Evolutionary conservation across 2,797 vertebrate species (phyloP).

Genomic region (Macropodus opercularis): DNA sequence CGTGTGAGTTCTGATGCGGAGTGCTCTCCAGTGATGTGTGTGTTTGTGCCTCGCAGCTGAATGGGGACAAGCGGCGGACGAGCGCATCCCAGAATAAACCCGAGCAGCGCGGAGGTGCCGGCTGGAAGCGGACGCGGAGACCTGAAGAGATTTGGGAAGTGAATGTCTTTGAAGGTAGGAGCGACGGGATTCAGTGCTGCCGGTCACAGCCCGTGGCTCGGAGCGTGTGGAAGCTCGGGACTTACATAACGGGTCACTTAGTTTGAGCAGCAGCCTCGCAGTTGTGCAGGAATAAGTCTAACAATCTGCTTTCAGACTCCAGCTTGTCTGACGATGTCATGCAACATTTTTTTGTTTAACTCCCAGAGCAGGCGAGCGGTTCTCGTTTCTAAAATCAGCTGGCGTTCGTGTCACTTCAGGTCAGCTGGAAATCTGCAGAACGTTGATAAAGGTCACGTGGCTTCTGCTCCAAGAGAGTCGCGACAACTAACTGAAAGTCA

Average conservation of each 20-base stretch:
- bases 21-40: conserved; percentile 52
- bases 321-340: neutral
- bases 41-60: conserved; percentile 69
- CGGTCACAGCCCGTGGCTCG: conserved; percentile 9
- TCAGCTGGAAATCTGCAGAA: conserved; percentile 1
- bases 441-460: conserved; percentile 9
- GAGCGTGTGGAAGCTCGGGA: conserved; percentile 19
- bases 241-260: conserved; percentile 48
- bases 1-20: conserved; percentile 45
- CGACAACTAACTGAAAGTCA: neutral
- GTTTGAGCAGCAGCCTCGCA: conserved; percentile 22
- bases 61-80: conserved; percentile 56
- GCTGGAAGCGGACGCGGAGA: conserved; percentile 48
- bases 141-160: conserved; percentile 57
- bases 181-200: neutral
- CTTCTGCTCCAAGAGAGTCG: neutral
- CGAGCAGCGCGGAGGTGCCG: conserved; percentile 44
- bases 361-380: neutral
- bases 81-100: conserved; percentile 55
- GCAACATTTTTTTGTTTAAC: neutral
- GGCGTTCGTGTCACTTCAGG: conserved; percentile 16
- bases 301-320: conserved; percentile 6
- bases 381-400: neutral
- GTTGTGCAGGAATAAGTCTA: conserved; percentile 12
- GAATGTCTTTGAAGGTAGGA: conserved; percentile 67